These are phyloP conservation scores for Pygocentrus nattereri DNA, from an alignment of 2,797 vertebrate genomes.

Conservation along the genomic window DNA sequence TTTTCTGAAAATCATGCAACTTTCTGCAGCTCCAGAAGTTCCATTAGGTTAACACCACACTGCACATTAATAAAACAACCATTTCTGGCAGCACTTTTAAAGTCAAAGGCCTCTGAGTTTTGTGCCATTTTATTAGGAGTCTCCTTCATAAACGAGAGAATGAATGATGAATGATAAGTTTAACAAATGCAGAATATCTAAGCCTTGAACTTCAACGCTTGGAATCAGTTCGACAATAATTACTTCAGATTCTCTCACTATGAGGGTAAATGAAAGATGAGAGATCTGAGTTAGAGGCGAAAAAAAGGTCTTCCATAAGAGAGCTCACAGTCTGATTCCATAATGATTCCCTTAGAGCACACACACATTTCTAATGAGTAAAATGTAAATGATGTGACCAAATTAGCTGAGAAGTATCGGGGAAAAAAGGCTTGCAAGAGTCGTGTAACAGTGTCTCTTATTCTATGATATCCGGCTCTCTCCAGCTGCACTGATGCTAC, in stretches of 20 bases:
- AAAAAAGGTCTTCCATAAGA: constrained; percentile 41
- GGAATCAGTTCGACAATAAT: constrained; percentile 50
- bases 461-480: constrained; percentile 55
- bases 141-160: background rate
- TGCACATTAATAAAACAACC: background rate
- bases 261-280: constrained; percentile 54
- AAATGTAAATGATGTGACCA: constrained; percentile 65
- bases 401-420: constrained; percentile 64
- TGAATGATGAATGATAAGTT: constrained; percentile 6
- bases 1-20: background rate
- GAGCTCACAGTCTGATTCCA: constrained; percentile 56
- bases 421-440: constrained; percentile 55
- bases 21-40: background rate
- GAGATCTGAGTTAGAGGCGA: constrained; percentile 35
- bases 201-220: constrained; percentile 26
- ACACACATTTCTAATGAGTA: constrained; percentile 62
- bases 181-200: constrained; percentile 35
- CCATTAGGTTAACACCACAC: background rate
- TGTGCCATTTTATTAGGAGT: background rate
- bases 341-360: constrained; percentile 65
- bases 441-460: constrained; percentile 49
- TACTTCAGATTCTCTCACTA: constrained; percentile 53
- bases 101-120: background rate
- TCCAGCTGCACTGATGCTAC: constrained; percentile 61
- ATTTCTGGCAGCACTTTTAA: background rate